These are phyloP conservation scores for Sciaenops ocellatus DNA, from an alignment of 2,797 vertebrate genomes.

Conservation along the genomic window DNA sequence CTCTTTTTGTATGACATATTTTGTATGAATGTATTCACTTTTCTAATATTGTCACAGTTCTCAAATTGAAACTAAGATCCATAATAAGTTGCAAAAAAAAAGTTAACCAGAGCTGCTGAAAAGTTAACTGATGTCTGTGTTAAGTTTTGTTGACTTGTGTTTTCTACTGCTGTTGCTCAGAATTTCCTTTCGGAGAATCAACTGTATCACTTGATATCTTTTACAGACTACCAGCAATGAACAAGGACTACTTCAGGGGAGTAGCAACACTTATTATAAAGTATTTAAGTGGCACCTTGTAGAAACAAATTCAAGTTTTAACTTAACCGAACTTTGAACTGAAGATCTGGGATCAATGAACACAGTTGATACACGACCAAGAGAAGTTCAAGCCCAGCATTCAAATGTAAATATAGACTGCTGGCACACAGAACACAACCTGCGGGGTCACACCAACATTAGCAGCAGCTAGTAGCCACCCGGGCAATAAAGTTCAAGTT, in stretches of 20 bases:
- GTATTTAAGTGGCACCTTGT: background rate
- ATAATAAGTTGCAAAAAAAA: constrained; percentile 8
- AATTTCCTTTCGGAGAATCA: background rate
- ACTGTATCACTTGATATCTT: background rate
- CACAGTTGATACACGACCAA: background rate
- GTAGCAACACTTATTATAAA: background rate
- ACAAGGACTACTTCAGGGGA: background rate
- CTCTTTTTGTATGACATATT: background rate
- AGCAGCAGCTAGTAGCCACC: constrained; percentile 31
- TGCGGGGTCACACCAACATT: constrained; percentile 38
- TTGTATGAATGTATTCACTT: background rate
- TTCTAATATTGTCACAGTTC: background rate
- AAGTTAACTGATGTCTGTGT: background rate
- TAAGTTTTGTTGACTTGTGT: constrained; percentile 10
- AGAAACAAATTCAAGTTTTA: background rate
- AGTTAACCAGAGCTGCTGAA: constrained; percentile 3
- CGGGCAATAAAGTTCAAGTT: constrained; percentile 65
- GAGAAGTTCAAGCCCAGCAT: constrained; percentile 14
- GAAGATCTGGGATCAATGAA: constrained; percentile 8
- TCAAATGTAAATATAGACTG: constrained; percentile 53
- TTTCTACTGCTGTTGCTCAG: background rate
- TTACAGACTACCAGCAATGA: background rate
- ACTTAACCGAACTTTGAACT: background rate
- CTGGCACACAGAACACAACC: constrained; percentile 25
- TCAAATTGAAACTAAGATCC: background rate